A percentile compares a stretch with the other conserved stretches of the same genome.
Conservation (phyloP, 2,797 vertebrate genomes). For the Petrocephalus sullivani region DNA sequence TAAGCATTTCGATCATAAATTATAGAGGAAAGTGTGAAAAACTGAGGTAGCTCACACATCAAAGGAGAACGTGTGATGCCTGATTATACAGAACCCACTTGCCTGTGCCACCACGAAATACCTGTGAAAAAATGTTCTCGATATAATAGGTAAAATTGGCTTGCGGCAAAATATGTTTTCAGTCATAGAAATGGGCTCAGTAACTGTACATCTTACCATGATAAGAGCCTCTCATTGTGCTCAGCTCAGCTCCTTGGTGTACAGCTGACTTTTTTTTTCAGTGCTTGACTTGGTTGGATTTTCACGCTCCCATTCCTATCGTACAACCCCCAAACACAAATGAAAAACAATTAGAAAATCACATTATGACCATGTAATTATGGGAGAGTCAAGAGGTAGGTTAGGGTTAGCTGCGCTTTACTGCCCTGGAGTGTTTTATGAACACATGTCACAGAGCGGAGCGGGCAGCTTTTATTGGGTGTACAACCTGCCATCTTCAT, state of each 20-base stretch:
- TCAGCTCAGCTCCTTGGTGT: neutral
- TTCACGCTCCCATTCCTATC: neutral
- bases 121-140: neutral
- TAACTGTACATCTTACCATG: neutral
- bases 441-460: neutral
- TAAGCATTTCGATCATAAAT: neutral
- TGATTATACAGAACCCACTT: neutral
- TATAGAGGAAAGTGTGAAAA: neutral
- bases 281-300: neutral
- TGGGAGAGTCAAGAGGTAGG: neutral
- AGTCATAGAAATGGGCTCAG: neutral
- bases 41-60: neutral
- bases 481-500: neutral
- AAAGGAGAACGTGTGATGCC: conserved; percentile 2
- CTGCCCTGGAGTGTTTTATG: neutral
- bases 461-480: neutral
- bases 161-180: neutral
- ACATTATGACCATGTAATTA: neutral
- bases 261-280: neutral
- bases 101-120: neutral
- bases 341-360: neutral
- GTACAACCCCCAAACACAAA: neutral
- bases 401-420: neutral
- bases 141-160: neutral
- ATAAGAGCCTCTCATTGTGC: neutral